Evolutionary conservation across 2,797 vertebrate genomes (phyloP), one percentile per base, ranked within the genome.

Genomic region (Balearica regulorum): DNA sequence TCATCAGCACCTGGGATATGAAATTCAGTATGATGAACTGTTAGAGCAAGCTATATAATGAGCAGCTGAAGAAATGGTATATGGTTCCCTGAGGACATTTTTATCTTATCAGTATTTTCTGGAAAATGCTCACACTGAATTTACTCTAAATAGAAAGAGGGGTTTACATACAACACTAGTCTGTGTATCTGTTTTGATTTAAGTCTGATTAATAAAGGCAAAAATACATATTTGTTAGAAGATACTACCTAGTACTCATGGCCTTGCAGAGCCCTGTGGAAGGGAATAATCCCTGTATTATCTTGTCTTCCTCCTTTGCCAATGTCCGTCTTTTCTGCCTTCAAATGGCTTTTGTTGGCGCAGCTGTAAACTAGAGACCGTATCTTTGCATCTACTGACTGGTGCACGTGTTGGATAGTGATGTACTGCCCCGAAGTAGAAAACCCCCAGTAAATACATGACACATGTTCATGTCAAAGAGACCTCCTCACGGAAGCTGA

Each of bases 351-450:
- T 83, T 51, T 53, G 31, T 11, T 53, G 58, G 51, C 55, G 83
- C 62, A 78, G 58, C 68, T 94, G 48, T 2, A 53, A 76, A 4
- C 18, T 22, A 13, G 37, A 46, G 41, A 6, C 16, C 37, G 16
- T 4, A 22, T 15, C n/a, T 18, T 21, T 58, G 31, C 39, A 21
- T 33, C 46, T 72, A 4, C 71, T 41, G 82, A 5, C 37, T 1
- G 1, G 2, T 20, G 51, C 22, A 18, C 0, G 0, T 31, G 62
- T 0, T 65, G 48, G 46, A 1, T 4, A 26, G 8, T 1, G 35
- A 78, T 3, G 65, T 3, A 1, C 43, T 55, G 55, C 77, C 80
- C 44, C 16, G 20, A 35, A 51, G 61, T 3, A 65, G 49, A 1
- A 54, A 62, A 25, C 0, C 13, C 51, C 51, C 26, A 13, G 16